phyloP scores from a whole-genome alignment of 1,140 invertebrate genomes.

The Arion vulgaris region DNA sequence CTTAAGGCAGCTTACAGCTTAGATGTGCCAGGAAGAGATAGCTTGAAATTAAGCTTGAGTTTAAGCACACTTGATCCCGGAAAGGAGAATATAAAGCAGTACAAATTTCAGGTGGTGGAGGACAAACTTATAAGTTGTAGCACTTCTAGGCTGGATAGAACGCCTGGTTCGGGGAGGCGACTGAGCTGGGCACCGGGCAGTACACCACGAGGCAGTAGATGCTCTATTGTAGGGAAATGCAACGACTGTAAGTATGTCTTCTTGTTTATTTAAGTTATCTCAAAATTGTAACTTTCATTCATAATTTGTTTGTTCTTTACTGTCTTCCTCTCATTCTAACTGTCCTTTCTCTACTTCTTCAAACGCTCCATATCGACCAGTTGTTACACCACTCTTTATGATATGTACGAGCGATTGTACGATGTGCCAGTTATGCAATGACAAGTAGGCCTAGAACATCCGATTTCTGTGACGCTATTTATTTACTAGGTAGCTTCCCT shows the following conservation, averaged over 20 bases:
- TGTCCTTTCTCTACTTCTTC: no score
- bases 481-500: no score
- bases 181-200: background rate
- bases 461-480: no score
- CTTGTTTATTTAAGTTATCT: no score
- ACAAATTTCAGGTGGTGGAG: background rate
- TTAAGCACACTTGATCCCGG: background rate
- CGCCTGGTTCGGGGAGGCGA: background rate
- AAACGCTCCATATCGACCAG: no score
- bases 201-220: background rate
- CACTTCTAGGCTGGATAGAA: background rate
- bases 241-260: background rate
- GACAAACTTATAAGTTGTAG: background rate
- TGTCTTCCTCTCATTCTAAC: no score
- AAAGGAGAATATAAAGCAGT: background rate
- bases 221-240: background rate
- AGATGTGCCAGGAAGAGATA: background rate
- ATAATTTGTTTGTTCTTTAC: no score
- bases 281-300: no score
- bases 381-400: no score
- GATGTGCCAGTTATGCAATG: no score
- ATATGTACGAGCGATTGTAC: no score
- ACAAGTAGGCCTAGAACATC: no score
- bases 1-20: background rate
- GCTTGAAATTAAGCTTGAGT: background rate